These are phyloP conservation scores for Tokudaia muenninki DNA, from an alignment of 2,797 vertebrate species.

Conservation along the genomic window DNA sequence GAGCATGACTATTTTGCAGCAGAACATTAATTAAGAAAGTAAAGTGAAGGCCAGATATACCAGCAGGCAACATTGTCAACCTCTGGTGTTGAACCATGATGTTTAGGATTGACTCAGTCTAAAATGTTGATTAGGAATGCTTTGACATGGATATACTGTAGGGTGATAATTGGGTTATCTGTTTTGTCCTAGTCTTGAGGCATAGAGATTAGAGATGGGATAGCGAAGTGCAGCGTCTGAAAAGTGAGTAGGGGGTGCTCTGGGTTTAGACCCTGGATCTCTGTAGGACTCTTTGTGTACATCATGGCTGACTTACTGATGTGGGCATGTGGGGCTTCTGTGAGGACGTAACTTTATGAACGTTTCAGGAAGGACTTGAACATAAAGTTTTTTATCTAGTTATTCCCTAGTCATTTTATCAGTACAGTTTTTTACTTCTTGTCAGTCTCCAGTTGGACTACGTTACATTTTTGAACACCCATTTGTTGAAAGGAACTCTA, in stretches of 20 bases:
- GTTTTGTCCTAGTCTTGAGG: neutral
- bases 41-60: neutral
- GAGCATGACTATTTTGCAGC: neutral
- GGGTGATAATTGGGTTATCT: neutral
- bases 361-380: constrained; percentile 21
- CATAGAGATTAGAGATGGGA: constrained; percentile 1
- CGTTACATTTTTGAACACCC: neutral
- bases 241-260: constrained; percentile 22
- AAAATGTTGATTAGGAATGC: neutral
- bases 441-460: neutral
- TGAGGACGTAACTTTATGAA: constrained; percentile 52
- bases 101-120: neutral
- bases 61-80: neutral
- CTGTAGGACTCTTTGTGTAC: neutral
- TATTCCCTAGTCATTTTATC: neutral
- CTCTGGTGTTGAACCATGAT: neutral
- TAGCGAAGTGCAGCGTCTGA: neutral
- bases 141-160: neutral
- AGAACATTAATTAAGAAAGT: constrained; percentile 39
- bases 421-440: constrained; percentile 12
- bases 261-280: neutral
- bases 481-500: neutral
- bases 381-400: neutral
- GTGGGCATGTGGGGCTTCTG: neutral
- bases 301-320: constrained; percentile 32